These are phyloP conservation scores for Cremastinae sp. DNA, from an alignment of 2,888 invertebrate species.

Conservation along the genomic window DNA sequence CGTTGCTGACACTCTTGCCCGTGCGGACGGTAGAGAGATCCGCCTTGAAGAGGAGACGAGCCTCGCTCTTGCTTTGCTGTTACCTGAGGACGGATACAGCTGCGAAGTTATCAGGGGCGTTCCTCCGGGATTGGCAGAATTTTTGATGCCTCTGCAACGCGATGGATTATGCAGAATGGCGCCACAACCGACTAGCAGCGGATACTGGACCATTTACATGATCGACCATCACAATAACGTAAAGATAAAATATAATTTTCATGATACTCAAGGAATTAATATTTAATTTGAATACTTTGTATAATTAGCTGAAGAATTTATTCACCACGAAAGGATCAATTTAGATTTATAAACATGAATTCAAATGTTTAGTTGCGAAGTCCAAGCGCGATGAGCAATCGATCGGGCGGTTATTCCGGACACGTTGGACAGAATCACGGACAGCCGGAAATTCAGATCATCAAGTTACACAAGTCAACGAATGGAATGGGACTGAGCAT, in stretches of 20 bases:
- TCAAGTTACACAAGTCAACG: conserved; percentile 95
- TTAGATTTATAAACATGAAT: neutral
- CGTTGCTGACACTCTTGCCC: conserved; percentile 94
- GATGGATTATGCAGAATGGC: conserved; percentile 94
- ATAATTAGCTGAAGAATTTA: no score
- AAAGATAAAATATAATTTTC: conserved; percentile 64
- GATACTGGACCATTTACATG: conserved; percentile 98
- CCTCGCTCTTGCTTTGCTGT: conserved; percentile 92
- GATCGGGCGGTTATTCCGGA: conserved; percentile 81
- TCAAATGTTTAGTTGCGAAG: conserved; percentile 80
- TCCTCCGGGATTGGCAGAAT: conserved; percentile 95
- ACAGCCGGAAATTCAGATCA: conserved; percentile 90
- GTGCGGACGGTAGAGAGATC: conserved; percentile 94
- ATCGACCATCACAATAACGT: conserved; percentile 83
- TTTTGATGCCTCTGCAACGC: conserved; percentile 90
- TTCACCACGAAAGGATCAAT: no score
- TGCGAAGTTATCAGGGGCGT: conserved; percentile 97
- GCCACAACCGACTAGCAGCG: conserved; percentile 93
- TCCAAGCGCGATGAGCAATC: conserved; percentile 85
- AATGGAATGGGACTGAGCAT: conserved; percentile 99
- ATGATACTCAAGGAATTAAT: no score
- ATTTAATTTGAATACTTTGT: no score
- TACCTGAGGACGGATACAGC: conserved; percentile 99
- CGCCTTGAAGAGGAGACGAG: conserved; percentile 95
- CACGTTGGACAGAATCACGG: conserved; percentile 78